Evolutionary conservation across 2,888 invertebrate genomes (phyloP).

Genomic region (Trachelus troglodyta): DNA sequence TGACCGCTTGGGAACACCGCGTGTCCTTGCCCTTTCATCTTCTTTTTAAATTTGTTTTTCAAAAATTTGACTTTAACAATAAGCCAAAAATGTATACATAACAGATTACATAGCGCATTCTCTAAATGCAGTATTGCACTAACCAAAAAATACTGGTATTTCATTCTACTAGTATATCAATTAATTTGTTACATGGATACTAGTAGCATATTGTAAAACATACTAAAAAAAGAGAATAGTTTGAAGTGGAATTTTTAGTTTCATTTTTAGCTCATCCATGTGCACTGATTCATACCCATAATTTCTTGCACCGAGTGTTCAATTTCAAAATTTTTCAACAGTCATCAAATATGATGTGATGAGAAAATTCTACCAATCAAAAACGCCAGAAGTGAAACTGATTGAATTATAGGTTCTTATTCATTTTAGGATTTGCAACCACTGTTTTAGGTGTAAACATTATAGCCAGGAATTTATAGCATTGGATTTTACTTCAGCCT

Average conservation of each 20-base stretch:
- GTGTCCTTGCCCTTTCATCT: neutral
- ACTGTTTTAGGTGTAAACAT: no score
- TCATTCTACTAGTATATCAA: neutral
- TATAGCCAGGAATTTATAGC: no score
- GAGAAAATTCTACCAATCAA: neutral
- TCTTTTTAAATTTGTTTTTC: neutral
- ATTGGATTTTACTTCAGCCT: no score
- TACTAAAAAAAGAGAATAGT: no score
- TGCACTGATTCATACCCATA: neutral
- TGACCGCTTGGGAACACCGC: neutral
- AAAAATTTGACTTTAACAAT: no score
- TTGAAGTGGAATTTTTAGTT: neutral
- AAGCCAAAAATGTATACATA: neutral
- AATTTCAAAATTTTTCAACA: neutral
- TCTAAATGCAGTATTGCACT: neutral
- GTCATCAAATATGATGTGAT: no score
- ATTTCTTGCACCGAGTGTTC: neutral
- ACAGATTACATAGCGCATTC: neutral
- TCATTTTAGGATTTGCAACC: no score
- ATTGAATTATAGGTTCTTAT: neutral
- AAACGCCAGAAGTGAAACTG: neutral
- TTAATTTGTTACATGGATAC: neutral
- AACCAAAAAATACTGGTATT: neutral
- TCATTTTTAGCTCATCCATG: neutral
- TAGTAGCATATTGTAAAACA: no score